phyloP scores from a whole-genome alignment of 2,113 vertebrate species.

The Cathartes aura region DNA sequence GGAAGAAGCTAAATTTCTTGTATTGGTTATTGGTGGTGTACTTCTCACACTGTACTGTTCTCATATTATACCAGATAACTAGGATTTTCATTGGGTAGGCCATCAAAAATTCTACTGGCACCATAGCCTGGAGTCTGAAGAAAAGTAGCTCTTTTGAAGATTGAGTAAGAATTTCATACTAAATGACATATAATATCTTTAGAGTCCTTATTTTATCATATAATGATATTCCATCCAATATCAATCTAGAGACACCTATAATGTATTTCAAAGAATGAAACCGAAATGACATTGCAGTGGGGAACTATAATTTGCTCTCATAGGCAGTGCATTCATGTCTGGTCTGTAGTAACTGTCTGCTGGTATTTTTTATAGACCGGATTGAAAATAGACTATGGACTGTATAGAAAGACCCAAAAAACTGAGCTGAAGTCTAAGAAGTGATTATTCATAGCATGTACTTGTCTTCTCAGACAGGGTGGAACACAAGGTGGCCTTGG shows the following conservation, averaged over 20 bases:
- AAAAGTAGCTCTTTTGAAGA: constrained; percentile 14
- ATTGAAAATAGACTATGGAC: background rate
- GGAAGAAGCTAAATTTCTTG: background rate
- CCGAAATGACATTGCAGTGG: constrained; percentile 10
- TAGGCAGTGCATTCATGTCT: background rate
- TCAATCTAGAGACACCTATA: constrained; percentile 7
- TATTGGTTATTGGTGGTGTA: background rate
- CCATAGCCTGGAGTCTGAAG: background rate
- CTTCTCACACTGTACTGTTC: background rate
- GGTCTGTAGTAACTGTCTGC: background rate
- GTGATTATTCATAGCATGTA: background rate
- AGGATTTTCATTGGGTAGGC: background rate
- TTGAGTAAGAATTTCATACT: constrained; percentile 46
- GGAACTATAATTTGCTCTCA: background rate
- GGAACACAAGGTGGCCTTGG: background rate
- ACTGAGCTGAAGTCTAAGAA: background rate
- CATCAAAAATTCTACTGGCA: background rate
- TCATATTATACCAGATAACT: background rate
- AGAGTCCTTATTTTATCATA: constrained; percentile 27
- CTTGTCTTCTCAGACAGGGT: background rate
- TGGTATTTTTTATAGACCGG: background rate
- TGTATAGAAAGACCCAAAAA: background rate
- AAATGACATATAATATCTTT: constrained; percentile 32
- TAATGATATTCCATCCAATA: constrained; percentile 32
- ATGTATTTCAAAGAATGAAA: constrained; percentile 32